Percentiles rank a stretch among this genome's conserved stretches.
These are phyloP conservation scores for Delia radicum DNA, from an alignment of 1,140 invertebrate genomes.

Conservation along the genomic window DNA sequence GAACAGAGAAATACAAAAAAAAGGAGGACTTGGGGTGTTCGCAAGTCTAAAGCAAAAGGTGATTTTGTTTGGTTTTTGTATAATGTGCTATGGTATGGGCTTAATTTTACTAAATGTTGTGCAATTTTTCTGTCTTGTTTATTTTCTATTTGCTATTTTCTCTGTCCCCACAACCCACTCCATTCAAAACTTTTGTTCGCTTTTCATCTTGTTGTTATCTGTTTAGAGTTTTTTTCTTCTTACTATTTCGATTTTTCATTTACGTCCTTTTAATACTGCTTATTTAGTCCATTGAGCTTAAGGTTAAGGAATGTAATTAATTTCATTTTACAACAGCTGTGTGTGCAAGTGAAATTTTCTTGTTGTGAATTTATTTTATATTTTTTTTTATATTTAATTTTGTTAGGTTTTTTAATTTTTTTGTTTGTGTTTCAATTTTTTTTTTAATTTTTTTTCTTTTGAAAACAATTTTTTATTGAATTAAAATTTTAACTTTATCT, in stretches of 20 bases:
- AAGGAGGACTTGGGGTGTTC: background rate
- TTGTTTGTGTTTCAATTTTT: background rate
- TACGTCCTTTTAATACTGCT: slow-evolving; percentile 13
- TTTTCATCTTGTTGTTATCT: background rate
- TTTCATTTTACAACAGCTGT: slow-evolving; percentile 24
- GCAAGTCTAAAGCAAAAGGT: background rate
- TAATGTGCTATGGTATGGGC: too few relatives aligned
- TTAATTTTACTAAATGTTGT: background rate
- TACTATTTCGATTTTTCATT: slow-evolving; percentile 15
- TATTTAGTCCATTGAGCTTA: slow-evolving; percentile 24
- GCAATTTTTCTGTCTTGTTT: background rate
- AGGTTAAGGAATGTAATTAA: slow-evolving; percentile 25
- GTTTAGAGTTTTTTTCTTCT: background rate
- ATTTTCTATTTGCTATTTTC: background rate
- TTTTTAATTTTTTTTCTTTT: background rate
- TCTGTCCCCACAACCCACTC: too few relatives aligned
- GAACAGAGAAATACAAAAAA: background rate
- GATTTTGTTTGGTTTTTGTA: background rate
- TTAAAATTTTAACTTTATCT: background rate
- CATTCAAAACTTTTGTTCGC: background rate
- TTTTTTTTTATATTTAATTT: background rate
- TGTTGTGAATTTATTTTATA: background rate
- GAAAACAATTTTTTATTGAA: background rate
- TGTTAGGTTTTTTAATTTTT: background rate
- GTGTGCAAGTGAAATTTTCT: slow-evolving; percentile 14